phyloP scores from a whole-genome alignment of 1,140 invertebrate genomes.

The Pygmarrhopalites habei region DNA sequence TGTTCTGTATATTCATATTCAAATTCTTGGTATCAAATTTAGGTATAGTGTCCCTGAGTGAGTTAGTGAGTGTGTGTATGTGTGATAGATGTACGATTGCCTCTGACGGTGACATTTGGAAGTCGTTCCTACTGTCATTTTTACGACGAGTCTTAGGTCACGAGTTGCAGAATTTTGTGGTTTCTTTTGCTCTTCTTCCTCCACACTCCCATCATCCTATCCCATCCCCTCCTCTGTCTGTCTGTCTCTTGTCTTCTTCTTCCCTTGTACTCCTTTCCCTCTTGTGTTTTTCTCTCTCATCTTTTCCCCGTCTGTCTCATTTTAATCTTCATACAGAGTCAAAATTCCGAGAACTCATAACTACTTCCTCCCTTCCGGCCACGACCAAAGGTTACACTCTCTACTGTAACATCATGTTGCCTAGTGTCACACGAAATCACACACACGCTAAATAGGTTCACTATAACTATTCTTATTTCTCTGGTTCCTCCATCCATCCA shows the following conservation, averaged over 20 bases:
- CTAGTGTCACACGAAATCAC: too few relatives aligned
- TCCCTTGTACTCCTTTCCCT: neutral
- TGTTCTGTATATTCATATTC: too few relatives aligned
- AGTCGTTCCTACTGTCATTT: slow-evolving; percentile 23
- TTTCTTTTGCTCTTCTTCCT: slow-evolving; percentile 17
- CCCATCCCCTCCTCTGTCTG: neutral
- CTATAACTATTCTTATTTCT: too few relatives aligned
- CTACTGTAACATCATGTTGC: too few relatives aligned
- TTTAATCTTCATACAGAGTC: too few relatives aligned
- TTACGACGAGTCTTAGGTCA: slow-evolving; percentile 28
- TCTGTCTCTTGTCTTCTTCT: neutral
- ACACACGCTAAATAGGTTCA: too few relatives aligned
- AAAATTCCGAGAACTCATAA: neutral
- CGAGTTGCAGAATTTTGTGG: slow-evolving; percentile 18
- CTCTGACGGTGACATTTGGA: slow-evolving; percentile 25
- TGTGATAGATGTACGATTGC: slow-evolving; percentile 9
- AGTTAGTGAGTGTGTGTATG: neutral
- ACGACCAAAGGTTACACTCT: too few relatives aligned
- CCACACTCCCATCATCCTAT: neutral
- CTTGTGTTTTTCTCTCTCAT: neutral
- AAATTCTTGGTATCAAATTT: too few relatives aligned
- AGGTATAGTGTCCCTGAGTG: neutral
- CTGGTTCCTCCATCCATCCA: too few relatives aligned
- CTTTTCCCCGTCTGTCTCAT: neutral
- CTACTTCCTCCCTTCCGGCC: neutral